Evolutionary conservation across 2,113 vertebrate genomes (phyloP).

Genomic region (Kryptolebias marmoratus): DNA sequence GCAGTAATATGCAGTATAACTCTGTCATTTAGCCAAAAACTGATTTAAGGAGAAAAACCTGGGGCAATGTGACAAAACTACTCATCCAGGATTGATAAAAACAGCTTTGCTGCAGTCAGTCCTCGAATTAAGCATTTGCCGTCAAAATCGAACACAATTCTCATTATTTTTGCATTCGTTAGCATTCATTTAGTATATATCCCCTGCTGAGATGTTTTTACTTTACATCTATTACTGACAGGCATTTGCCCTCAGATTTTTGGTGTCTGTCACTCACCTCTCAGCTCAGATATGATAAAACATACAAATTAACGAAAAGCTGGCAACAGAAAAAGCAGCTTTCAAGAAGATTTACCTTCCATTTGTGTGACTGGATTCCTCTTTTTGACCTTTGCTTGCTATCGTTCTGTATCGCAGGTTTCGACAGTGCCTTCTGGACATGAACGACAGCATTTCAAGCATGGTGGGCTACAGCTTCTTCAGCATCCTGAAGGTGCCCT

Average conservation of each 20-base stretch:
- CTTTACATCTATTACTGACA: too few relatives aligned
- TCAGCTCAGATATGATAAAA: background rate
- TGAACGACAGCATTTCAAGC: conserved; percentile 84
- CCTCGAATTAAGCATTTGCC: conserved; percentile 1
- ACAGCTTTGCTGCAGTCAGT: conserved; percentile 3
- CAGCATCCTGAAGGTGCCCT: conserved; percentile 84
- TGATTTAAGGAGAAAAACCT: background rate
- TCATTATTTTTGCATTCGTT: too few relatives aligned
- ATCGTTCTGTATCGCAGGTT: conserved; percentile 77
- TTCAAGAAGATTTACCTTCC: background rate
- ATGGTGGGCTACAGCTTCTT: conserved; percentile 89
- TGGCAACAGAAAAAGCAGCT: conserved; percentile 3
- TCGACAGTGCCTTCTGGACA: conserved; percentile 81
- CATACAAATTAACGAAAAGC: background rate
- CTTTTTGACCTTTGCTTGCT: background rate
- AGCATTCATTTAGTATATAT: too few relatives aligned
- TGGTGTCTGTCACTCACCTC: background rate
- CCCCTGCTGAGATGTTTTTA: too few relatives aligned
- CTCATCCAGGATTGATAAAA: conserved; percentile 7
- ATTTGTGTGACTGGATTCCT: background rate
- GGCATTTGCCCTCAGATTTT: too few relatives aligned
- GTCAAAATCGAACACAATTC: conserved; percentile 26
- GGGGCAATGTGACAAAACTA: background rate
- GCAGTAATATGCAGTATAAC: background rate
- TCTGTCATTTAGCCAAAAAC: conserved; percentile 6